Evolutionary conservation across 2,113 vertebrate species (phyloP).

Genomic region (Tragelaphus buxtoni): DNA sequence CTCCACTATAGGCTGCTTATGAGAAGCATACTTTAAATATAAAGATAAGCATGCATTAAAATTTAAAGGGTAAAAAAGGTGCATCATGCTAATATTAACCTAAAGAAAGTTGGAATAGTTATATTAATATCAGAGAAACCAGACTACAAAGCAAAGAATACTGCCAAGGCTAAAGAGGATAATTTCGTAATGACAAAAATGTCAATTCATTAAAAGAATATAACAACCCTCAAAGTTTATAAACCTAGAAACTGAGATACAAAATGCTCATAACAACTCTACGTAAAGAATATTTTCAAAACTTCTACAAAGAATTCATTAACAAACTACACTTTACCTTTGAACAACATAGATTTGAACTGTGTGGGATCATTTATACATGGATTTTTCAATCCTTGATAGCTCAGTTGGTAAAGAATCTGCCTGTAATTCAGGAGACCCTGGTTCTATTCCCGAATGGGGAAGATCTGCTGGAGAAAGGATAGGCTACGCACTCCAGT

Average conservation of each 20-base stretch:
- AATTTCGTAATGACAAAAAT: not conserved
- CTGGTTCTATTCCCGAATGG: not conserved
- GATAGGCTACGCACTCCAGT: fast-evolving
- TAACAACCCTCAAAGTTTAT: not conserved
- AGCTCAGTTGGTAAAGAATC: not conserved
- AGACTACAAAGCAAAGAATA: not conserved
- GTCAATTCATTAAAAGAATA: not conserved
- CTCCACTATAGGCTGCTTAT: not conserved
- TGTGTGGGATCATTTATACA: not conserved
- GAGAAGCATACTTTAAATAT: not conserved
- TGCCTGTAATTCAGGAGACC: not conserved
- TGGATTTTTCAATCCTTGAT: not conserved
- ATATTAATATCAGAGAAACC: not conserved
- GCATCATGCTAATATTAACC: not conserved
- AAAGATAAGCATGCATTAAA: not conserved
- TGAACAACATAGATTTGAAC: not conserved
- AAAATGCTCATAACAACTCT: not conserved
- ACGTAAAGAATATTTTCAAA: not conserved
- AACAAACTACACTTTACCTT: not conserved
- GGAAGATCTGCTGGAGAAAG: not conserved
- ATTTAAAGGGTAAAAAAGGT: not conserved
- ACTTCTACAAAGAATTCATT: not conserved
- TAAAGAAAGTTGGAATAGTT: not conserved
- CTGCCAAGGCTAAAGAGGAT: not conserved
- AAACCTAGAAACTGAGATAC: not conserved